Conservation (phyloP, 1,140 invertebrate species). For the Mamestra configurata region DNA sequence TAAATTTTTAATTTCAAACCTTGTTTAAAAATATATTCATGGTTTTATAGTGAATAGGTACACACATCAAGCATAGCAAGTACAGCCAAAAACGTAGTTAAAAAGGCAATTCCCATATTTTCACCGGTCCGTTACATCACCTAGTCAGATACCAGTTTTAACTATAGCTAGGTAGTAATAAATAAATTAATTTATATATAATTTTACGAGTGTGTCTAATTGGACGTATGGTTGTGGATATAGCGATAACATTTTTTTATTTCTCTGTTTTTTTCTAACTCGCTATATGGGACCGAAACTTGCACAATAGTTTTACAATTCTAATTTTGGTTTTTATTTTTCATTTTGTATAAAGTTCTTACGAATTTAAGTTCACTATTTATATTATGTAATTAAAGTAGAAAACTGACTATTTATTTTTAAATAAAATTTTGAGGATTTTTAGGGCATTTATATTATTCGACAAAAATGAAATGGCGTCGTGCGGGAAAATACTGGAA, state of each 20-base stretch:
- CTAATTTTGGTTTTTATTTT: constrained; percentile 60
- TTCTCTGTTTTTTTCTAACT: constrained; percentile 54
- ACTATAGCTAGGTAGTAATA: constrained; percentile 78
- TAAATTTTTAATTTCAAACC: no score
- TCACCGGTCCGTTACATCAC: constrained; percentile 71
- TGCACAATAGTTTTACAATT: constrained; percentile 52
- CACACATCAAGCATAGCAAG: constrained; percentile 49
- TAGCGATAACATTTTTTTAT: constrained; percentile 57
- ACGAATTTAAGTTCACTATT: constrained; percentile 79
- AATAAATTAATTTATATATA: constrained; percentile 78
- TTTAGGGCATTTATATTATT: constrained; percentile 75
- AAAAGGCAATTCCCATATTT: constrained; percentile 55
- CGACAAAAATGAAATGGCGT: constrained; percentile 68
- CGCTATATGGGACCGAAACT: constrained; percentile 70
- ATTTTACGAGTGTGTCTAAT: constrained; percentile 74
- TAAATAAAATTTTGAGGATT: constrained; percentile 72
- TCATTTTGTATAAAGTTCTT: constrained; percentile 84
- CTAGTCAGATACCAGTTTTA: constrained; percentile 85
- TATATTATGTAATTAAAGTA: constrained; percentile 80
- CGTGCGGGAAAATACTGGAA: constrained; percentile 43
- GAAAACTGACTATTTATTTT: constrained; percentile 84
- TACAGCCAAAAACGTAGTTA: constrained; percentile 26
- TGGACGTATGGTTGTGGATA: constrained; percentile 76
- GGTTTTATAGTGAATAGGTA: no score
- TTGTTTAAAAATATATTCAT: not conserved